Evolutionary conservation across 1,140 invertebrate genomes (phyloP).

Genomic region (Drosophila grimshawi): DNA sequence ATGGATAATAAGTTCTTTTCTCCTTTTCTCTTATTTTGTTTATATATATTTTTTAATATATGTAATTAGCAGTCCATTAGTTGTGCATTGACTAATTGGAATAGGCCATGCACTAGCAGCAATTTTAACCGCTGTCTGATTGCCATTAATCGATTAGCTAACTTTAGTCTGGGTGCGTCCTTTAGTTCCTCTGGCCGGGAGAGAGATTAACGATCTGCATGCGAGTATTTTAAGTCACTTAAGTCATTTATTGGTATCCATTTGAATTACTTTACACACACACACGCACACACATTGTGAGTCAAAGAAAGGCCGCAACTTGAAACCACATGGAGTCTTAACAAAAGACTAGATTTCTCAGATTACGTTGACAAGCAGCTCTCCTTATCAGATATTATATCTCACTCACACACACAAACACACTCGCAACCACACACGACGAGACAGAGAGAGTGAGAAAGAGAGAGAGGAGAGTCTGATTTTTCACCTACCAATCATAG

Average conservation of each 20-base stretch:
- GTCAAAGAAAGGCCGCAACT: constrained; percentile 30
- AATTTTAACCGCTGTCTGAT: constrained; percentile 4
- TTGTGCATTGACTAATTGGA: constrained; percentile 38
- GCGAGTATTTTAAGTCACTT: constrained; percentile 12
- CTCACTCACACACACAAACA: constrained; percentile 14
- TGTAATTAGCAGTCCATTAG: constrained; percentile 24
- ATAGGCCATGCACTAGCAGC: no score
- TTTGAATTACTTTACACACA: constrained; percentile 21
- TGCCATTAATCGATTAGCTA: constrained; percentile 29
- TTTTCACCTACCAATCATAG: constrained; percentile 47
- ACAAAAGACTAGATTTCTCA: constrained; percentile 69
- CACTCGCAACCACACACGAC: neutral
- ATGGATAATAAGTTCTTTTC: no score
- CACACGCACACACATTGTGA: constrained; percentile 40
- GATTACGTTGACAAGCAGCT: constrained; percentile 56
- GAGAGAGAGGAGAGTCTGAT: neutral
- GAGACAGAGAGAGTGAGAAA: no score
- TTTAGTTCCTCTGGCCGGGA: constrained; percentile 4
- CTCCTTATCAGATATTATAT: constrained; percentile 41
- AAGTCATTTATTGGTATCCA: constrained; percentile 40
- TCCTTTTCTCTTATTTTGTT: no score
- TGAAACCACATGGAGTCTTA: constrained; percentile 28
- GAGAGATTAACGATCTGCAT: neutral
- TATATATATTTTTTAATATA: neutral
- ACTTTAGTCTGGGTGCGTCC: constrained; percentile 31